Base-by-base conservation (phyloP, 2,888 invertebrate species). In the Agonopterix arenella region DNA sequence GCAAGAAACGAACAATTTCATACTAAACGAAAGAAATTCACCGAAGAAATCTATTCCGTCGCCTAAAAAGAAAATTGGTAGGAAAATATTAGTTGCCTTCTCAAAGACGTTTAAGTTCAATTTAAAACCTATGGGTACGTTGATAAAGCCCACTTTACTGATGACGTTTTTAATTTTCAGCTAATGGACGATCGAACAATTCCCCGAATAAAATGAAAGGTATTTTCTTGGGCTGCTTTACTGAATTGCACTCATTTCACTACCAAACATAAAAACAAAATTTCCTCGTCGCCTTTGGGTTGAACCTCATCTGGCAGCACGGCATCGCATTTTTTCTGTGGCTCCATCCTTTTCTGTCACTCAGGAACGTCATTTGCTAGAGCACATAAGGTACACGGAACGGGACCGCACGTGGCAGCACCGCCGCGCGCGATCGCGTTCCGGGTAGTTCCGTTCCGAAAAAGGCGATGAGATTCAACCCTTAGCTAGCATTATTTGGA, bases 121-220 rank as follows among this genome's bases (percentile, higher is more conserved):
- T 58, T 49, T 40, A 44, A 51, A 48, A 11, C 28, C 37, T 46
- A 58, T 53, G 48, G 58, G 62, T 61, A 62, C 51, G 60, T 63
- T 52, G 44, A 40, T 41, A 28, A 36, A 13, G 42, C 45, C 9
- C 36, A 11, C 9, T 38, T 16, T 45, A 44, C 36, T 48, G 36
- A 43, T 36, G 36, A 11, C 18, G 18, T 49, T 44, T 48, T 65
- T 64, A 66, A 44, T 60, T 64, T 80, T 60, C 80, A 82, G 82
- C 66, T 2, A 82, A 82, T 60, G 82, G 81, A 50, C 72, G 77
- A 61, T 62, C 72, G 47, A 62, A 62, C 65, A 72, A 68, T 66
- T 67, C 66, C 56, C 62, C 73, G 53, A 64, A 61, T 66, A 80
- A 76, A 66, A 81, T 73, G 64, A 77, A 73, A 81, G 82, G 82